These are phyloP conservation scores for Melanaphis sacchari DNA, from an alignment of 1,140 invertebrate genomes.

Conservation along the genomic window DNA sequence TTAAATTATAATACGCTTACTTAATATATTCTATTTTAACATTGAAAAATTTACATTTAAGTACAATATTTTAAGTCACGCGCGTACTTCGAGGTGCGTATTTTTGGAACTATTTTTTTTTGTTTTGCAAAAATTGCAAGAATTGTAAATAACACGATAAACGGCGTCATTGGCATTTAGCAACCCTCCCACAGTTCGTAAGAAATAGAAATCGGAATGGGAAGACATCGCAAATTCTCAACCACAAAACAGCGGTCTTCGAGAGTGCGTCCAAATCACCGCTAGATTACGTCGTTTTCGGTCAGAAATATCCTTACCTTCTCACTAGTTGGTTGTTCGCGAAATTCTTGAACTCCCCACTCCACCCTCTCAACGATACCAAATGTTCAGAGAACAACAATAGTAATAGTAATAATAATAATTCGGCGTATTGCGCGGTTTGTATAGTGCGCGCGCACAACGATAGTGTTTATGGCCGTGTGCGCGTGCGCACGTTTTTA, in stretches of 20 bases:
- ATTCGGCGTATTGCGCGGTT: slow-evolving; percentile 12
- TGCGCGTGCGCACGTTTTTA: neutral
- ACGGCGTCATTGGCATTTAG: neutral
- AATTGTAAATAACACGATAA: neutral
- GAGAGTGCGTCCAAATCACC: neutral
- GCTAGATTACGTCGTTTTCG: neutral
- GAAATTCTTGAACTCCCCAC: neutral
- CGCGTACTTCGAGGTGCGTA: neutral
- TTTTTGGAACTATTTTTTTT: neutral
- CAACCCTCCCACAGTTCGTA: neutral
- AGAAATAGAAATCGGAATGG: neutral
- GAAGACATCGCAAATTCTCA: neutral
- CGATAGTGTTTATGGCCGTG: neutral
- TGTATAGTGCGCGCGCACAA: neutral
- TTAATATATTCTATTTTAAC: neutral
- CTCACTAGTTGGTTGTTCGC: neutral
- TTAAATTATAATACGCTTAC: neutral
- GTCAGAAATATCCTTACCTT: neutral
- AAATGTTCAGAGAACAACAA: neutral
- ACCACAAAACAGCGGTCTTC: neutral
- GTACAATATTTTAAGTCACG: neutral
- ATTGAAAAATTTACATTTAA: neutral
- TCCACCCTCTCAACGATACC: neutral
- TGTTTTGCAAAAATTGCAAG: neutral
- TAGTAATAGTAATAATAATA: neutral